phyloP scores from a whole-genome alignment of 2,113 vertebrate genomes.

The Phrynosoma platyrhinos region DNA sequence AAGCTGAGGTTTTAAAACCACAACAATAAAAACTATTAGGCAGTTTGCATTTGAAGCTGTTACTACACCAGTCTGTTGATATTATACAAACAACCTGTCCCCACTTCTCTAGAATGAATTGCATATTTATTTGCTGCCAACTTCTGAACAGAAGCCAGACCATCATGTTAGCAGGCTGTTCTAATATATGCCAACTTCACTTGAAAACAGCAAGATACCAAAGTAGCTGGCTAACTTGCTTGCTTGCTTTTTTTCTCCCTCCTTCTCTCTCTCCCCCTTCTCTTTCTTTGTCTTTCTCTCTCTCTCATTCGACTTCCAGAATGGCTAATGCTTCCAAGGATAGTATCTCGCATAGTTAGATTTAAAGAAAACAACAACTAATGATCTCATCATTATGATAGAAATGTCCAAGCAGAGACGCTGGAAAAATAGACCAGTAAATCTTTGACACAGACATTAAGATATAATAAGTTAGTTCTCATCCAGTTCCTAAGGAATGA shows the following conservation, averaged over 20 bases:
- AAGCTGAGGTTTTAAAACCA: not conserved
- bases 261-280: not conserved
- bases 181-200: not conserved
- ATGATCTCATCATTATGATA: fast-evolving
- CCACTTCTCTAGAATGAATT: not conserved
- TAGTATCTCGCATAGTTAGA: not conserved
- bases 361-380: conserved; percentile 7
- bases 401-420: conserved; percentile 24
- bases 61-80: not conserved
- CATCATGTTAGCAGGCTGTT: not conserved
- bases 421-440: conserved; percentile 13
- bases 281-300: not conserved
- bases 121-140: conserved; percentile 14
- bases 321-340: not conserved
- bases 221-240: too few relatives aligned
- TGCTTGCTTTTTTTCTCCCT: not conserved
- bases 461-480: not conserved
- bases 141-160: conserved; percentile 39
- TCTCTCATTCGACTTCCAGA: not conserved
- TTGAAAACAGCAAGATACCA: not conserved
- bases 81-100: conserved; percentile 1
- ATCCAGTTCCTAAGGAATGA: conserved; percentile 9
- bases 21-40: conserved; percentile 14
- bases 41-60: conserved; percentile 9
- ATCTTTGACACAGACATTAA: not conserved